A percentile compares a stretch with the other conserved stretches of the same genome.
Conservation (phyloP, 2,797 vertebrate species). For the Glossophaga mutica region DNA sequence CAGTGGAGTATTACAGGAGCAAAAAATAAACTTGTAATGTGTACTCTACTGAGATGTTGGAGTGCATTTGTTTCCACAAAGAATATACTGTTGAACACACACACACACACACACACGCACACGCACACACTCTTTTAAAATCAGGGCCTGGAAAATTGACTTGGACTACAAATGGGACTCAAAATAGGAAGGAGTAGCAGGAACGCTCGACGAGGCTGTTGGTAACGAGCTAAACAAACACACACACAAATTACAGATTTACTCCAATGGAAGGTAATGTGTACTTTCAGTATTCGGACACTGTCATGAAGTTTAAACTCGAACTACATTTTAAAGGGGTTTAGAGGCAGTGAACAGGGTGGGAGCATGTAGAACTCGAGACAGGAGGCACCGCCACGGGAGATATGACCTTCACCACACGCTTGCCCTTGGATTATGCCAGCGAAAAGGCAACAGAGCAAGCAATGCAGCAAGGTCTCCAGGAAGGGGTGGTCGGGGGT, state of each 20-base stretch:
- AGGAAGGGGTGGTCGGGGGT: accelerated
- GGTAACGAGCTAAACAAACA: neutral
- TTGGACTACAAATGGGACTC: neutral
- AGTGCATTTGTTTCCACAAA: neutral
- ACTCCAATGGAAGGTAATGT: neutral
- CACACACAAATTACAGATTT: neutral
- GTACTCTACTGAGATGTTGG: neutral
- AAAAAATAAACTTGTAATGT: neutral
- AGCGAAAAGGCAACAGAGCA: neutral
- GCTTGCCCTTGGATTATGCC: neutral
- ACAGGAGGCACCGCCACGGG: neutral
- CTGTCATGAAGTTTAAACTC: neutral
- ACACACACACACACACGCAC: neutral
- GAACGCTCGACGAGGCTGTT: neutral
- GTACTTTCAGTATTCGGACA: neutral
- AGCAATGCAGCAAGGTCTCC: neutral
- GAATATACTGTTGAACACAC: neutral
- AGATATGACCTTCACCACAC: neutral
- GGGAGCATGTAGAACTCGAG: neutral
- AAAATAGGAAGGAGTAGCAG: neutral
- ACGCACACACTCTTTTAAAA: neutral
- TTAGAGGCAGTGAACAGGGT: neutral
- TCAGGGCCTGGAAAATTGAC: neutral
- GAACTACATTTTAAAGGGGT: neutral
- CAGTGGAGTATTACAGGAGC: neutral